Conservation (phyloP, 2,797 vertebrate genomes). For the Falco berigora region DNA sequence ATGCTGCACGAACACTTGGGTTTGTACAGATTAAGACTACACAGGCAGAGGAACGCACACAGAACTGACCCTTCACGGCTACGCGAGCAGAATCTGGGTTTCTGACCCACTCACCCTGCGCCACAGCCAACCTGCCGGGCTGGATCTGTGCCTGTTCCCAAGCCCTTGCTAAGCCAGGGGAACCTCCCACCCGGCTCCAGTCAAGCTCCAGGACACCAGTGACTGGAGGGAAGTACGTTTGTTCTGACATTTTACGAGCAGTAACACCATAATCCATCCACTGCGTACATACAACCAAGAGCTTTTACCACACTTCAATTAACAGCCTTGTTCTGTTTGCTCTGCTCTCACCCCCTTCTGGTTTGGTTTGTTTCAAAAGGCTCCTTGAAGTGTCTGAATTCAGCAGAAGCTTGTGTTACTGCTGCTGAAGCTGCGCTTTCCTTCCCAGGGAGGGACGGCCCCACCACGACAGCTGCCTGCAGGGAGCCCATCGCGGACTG, state of each 20-base stretch:
- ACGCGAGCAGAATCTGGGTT: not conserved
- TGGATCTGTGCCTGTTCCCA: not conserved
- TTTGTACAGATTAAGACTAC: conserved; percentile 50
- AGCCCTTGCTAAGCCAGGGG: not conserved
- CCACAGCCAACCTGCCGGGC: not conserved
- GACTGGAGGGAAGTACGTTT: not conserved
- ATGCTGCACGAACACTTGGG: conserved; percentile 54
- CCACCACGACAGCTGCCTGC: not conserved
- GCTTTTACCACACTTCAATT: not conserved
- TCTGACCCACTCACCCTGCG: not conserved
- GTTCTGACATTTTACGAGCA: not conserved
- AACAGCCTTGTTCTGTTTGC: not conserved
- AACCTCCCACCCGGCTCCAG: not conserved
- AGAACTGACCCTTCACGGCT: not conserved
- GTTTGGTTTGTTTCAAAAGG: not conserved
- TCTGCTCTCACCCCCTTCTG: not conserved
- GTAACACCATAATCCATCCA: not conserved
- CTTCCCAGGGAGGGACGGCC: not conserved
- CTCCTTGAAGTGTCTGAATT: not conserved
- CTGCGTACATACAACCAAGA: not conserved
- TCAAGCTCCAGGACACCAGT: not conserved
- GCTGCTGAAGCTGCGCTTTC: not conserved
- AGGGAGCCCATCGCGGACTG: not conserved
- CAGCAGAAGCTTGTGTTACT: not conserved
- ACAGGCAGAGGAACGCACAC: conserved; percentile 44